A percentile compares a stretch with the other conserved stretches of the same genome.
Conservation (phyloP, 2,797 vertebrate genomes). For the Melanotaenia nigrans region DNA sequence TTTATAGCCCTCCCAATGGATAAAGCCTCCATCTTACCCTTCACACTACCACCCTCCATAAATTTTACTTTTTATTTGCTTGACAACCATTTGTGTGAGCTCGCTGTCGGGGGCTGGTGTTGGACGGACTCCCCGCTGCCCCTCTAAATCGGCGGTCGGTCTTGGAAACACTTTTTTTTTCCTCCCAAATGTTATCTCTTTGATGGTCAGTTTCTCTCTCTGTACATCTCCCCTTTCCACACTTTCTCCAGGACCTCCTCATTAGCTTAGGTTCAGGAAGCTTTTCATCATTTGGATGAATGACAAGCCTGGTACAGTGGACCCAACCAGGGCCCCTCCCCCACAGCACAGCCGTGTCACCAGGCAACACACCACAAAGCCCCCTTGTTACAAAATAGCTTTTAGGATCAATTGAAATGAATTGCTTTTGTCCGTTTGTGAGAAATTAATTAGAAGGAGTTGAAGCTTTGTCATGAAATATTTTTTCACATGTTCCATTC, state of each 20-base stretch:
- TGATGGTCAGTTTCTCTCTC: constrained; percentile 65
- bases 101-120: constrained; percentile 77
- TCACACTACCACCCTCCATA: constrained; percentile 74
- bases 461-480: constrained; percentile 75
- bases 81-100: constrained; percentile 80
- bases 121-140: constrained; percentile 73
- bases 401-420: constrained; percentile 79
- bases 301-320: constrained; percentile 74
- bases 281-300: constrained; percentile 85
- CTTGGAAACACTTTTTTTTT: constrained; percentile 79
- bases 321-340: constrained; percentile 56
- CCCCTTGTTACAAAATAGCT: constrained; percentile 78
- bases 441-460: constrained; percentile 80
- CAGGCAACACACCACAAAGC: constrained; percentile 82
- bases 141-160: constrained; percentile 68
- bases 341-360: constrained; percentile 67
- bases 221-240: constrained; percentile 31
- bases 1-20: constrained; percentile 73
- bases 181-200: constrained; percentile 79
- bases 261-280: constrained; percentile 84
- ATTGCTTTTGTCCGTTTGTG: constrained; percentile 80
- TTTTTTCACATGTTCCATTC: constrained; percentile 55
- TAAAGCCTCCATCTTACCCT: constrained; percentile 63
- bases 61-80: constrained; percentile 83
- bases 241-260: constrained; percentile 71